Evolutionary conservation across 2,797 vertebrate species (phyloP).

Genomic region (Onychomys torridus): DNA sequence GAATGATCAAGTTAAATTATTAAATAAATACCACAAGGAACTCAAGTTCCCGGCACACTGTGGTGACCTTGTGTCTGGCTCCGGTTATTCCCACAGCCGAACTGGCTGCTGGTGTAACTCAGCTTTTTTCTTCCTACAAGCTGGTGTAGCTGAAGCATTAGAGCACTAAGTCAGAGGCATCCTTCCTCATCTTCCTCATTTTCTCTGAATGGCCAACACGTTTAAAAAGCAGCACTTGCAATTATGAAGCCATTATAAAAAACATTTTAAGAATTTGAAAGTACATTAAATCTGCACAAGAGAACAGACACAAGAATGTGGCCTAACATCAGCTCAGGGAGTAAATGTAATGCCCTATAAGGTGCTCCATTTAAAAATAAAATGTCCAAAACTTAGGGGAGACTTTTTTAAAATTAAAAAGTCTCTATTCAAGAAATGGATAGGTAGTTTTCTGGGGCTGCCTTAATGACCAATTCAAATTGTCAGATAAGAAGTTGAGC

Average conservation of each 20-base stretch:
- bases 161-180: conserved; percentile 56
- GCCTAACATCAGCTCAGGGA: conserved; percentile 55
- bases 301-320: conserved; percentile 67
- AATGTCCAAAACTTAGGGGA: conserved; percentile 33
- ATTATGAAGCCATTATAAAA: conserved; percentile 65
- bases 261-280: conserved; percentile 65
- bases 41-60: conserved; percentile 23
- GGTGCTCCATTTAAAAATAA: conserved; percentile 63
- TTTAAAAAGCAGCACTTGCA: conserved; percentile 69
- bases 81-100: conserved; percentile 63
- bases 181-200: neutral
- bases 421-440: conserved; percentile 55
- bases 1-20: conserved; percentile 64
- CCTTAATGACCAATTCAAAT: conserved; percentile 52
- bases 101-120: conserved; percentile 75
- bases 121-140: conserved; percentile 65
- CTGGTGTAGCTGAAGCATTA: conserved; percentile 73
- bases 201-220: neutral
- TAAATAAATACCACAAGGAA: conserved; percentile 78
- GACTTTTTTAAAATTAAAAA: conserved; percentile 63
- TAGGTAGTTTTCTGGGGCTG: neutral
- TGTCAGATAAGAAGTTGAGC: conserved; percentile 52
- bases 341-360: conserved; percentile 43
- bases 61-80: conserved; percentile 70
- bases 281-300: conserved; percentile 51